These are phyloP conservation scores for Notolabrus celidotus DNA, from an alignment of 2,797 vertebrate species.

Conservation along the genomic window DNA sequence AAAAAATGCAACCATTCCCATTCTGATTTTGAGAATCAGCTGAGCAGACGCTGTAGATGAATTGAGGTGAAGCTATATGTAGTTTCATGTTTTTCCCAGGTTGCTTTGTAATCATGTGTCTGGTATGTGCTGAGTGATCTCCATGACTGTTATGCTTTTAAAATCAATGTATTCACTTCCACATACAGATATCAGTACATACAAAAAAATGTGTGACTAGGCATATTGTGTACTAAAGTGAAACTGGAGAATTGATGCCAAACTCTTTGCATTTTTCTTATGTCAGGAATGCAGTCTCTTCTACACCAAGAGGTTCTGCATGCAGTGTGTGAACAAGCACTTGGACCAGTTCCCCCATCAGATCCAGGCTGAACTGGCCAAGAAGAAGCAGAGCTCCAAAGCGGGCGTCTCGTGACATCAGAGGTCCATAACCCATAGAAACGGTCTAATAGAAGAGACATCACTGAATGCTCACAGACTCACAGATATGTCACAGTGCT, in stretches of 20 bases:
- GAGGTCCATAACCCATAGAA: slow-evolving; percentile 3
- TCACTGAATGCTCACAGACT: background rate
- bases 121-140: slow-evolving; percentile 4
- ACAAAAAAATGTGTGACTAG: background rate
- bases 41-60: background rate
- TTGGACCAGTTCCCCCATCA: slow-evolving; percentile 89
- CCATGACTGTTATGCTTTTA: background rate
- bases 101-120: slow-evolving; percentile 29
- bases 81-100: slow-evolving; percentile 9
- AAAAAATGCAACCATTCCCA: background rate
- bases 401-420: slow-evolving; percentile 52
- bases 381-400: slow-evolving; percentile 79
- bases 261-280: slow-evolving; percentile 11
- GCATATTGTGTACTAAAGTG: background rate
- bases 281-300: slow-evolving; percentile 93
- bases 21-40: background rate
- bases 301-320: slow-evolving; percentile 92
- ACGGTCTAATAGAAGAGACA: slow-evolving; percentile 9
- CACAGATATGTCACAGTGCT: background rate
- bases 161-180: slow-evolving; percentile 21
- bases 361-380: slow-evolving; percentile 88
- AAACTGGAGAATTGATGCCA: background rate
- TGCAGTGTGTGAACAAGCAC: slow-evolving; percentile 88
- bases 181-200: background rate
- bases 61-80: slow-evolving; percentile 2